Evolutionary conservation across 2,113 vertebrate species (phyloP).

Genomic region (Cricetomys ansorgei): DNA sequence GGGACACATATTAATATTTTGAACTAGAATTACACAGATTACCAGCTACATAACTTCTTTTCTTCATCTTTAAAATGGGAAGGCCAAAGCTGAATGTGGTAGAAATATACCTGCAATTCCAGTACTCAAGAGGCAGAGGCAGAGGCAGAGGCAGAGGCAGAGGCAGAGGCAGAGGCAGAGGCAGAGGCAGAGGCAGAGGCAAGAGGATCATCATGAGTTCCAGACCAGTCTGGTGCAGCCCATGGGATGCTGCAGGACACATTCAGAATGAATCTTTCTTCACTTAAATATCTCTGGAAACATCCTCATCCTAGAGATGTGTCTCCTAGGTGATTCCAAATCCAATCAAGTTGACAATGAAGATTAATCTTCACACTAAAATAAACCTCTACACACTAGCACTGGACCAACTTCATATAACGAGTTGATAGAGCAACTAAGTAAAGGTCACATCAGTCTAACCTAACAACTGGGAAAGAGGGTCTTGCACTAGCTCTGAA

Average conservation of each 20-base stretch:
- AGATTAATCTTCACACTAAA: neutral
- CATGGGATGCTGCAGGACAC: neutral
- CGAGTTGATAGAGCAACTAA: neutral
- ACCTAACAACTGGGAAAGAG: neutral
- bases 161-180: neutral
- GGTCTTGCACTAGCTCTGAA: neutral
- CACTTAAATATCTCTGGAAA: neutral
- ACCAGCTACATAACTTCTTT: neutral
- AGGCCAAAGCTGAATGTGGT: neutral
- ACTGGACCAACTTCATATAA: neutral
- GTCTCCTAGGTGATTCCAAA: neutral
- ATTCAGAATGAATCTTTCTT: neutral
- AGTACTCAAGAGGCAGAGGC: neutral
- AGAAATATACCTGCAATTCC: neutral
- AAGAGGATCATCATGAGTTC: neutral
- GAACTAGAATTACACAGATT: constrained; percentile 2
- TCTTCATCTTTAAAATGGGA: constrained; percentile 8
- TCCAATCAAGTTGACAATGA: neutral
- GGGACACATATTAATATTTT: neutral
- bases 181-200: neutral
- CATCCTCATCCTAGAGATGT: neutral
- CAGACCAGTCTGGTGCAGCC: neutral
- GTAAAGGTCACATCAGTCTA: neutral
- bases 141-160: neutral
- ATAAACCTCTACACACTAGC: neutral